Evolutionary conservation across 2,797 vertebrate species (phyloP), one percentile per base, ranked within the genome.

Genomic region (Tinamus major): DNA sequence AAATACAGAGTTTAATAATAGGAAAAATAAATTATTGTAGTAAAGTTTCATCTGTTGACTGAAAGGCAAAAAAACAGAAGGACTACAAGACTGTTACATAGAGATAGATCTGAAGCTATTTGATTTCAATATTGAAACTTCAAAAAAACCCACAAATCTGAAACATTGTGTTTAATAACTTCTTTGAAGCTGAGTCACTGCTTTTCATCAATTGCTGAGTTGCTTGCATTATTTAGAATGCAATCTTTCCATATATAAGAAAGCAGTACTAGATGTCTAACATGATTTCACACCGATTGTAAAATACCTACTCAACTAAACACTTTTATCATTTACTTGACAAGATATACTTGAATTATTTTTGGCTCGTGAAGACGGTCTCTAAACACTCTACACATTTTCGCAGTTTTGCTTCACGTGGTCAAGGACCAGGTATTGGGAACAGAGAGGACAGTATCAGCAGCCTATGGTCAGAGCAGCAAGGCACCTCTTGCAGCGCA

Each of bases 161-260:
- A n/a, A 65, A 92, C 24, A 71, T 37, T 14, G 5, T 35, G 29
- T 85, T 93, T 67, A 95, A 95, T 58, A 33, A 81, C 56, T 83
- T 91, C 39, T 71, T 92, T 92, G 91, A 82, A 64, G 79, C 42
- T 90, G 75, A 85, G 59, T 84, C 37, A 35, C 62, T 86, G 63
- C 56, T 80, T 70, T 77, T 41, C 48, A 93, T 90, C 23, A 96
- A 87, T 80, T 89, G 74, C 82, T 92, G 91, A 93, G 75, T 87
- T 91, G 41, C 19, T 91, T 94, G n/a, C 67, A 59, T 91, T 91
- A 95, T 85, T 89, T 84, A 87, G 37, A 67, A 72, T 26, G 75
- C 3, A 77, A 37, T 69, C 51, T 78, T 67, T 92, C 77, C 53
- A 67, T 68, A 41, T 20, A 92, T 23, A 35, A 41, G 83, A 74